A percentile compares a stretch with the other conserved stretches of the same genome.
phyloP scores from a whole-genome alignment of 1,140 invertebrate species.

The Pogonognathellus flavescens region DNA sequence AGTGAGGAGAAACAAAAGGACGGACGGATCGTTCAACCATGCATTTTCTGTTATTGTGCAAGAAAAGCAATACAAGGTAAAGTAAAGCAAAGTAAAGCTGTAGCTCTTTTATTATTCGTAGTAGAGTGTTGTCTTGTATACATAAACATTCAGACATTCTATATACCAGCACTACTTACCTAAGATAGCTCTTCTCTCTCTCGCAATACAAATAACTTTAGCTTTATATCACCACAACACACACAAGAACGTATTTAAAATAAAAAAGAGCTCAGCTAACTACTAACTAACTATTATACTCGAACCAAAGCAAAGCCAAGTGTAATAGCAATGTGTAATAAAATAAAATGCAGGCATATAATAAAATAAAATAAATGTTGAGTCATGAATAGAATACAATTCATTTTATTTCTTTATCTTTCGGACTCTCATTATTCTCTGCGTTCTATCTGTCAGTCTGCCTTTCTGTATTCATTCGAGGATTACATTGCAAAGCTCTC shows the following conservation, averaged over 20 bases:
- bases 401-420: slow-evolving; percentile 42
- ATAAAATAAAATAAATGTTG: slow-evolving; percentile 51
- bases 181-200: too few relatives aligned
- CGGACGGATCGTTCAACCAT: slow-evolving; percentile 52
- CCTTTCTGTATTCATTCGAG: slow-evolving; percentile 46
- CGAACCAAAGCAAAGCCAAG: not conserved
- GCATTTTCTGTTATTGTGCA: slow-evolving; percentile 47
- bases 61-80: slow-evolving; percentile 40
- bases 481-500: slow-evolving; percentile 49
- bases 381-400: slow-evolving; percentile 49
- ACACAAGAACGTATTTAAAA: not conserved
- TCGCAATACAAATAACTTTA: too few relatives aligned
- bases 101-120: not conserved
- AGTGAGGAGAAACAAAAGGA: slow-evolving; percentile 51
- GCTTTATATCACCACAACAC: not conserved
- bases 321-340: slow-evolving; percentile 27
- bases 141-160: too few relatives aligned
- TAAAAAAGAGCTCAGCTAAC: not conserved
- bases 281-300: not conserved
- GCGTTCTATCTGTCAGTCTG: slow-evolving; percentile 43
- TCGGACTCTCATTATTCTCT: slow-evolving; percentile 34
- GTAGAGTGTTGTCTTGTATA: not conserved
- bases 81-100: not conserved
- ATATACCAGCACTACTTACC: too few relatives aligned
- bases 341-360: slow-evolving; percentile 45